Evolutionary conservation across 2,113 vertebrate genomes (phyloP), one percentile per base, ranked within the genome.

Genomic region (Brachirus orientalis): DNA sequence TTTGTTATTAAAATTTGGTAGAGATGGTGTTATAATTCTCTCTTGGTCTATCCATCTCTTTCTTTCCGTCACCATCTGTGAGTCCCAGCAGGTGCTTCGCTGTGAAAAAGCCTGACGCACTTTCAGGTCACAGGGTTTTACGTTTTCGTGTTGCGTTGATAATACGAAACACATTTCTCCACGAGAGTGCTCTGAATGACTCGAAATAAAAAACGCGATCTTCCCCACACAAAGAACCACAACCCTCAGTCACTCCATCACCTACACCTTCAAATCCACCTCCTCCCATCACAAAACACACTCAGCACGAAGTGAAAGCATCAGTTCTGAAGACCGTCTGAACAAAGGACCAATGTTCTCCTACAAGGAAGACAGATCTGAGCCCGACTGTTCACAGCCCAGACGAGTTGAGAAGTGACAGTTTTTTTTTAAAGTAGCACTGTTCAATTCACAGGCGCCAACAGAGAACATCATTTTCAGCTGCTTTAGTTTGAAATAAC

Each of bases 81-180:
- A 57, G 47, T 50, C 76, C 54, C 82, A 85, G 75, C 87, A 88
- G 85, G 85, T 86, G 87, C 63, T 36, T 80, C 47, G 9, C 28
- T 40, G 67, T 59, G 51, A 79, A 77, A 81, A 67, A 59, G 46
- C 48, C 75, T 2, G 50, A 70, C 35, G 17, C 44, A 68, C 10
- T 19, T 55, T 70, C 58, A 51, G 75, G 76, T 90, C 84, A 85
- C 40, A 58, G 62, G 60, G 67, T 83, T 80, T 78, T 50, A 74
- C 70, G 69, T 43, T 40, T 64, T 63, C 73, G n/a, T n/a, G n/a
- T n/a, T n/a, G 12, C 72, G 75, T 71, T 43, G 20, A 75, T 89
- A 90, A 91, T 88, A 48, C 44, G 63, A 90, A 89, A 71, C 88
- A 91, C 69, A 84, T 89, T 90, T 84, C 77, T 62, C 64, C 67